phyloP scores from a whole-genome alignment of 2,888 invertebrate genomes.

The Drosophila mimetica region DNA sequence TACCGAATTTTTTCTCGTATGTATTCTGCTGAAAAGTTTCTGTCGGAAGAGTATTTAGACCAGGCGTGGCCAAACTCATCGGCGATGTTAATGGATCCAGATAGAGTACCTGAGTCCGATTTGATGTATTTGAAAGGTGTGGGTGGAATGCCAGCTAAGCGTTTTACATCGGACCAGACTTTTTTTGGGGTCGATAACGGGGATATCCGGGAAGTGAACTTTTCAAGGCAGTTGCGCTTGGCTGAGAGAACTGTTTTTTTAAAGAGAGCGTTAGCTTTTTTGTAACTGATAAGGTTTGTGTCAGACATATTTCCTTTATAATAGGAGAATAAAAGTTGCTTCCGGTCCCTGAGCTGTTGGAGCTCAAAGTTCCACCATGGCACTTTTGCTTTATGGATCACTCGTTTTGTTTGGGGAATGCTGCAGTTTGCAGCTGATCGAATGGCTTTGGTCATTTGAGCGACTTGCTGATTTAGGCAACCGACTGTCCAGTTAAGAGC shows the following conservation, averaged over 20 bases:
- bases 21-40: background rate
- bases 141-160: background rate
- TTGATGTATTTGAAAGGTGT: background rate
- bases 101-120: background rate
- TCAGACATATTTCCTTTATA: background rate
- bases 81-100: background rate
- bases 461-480: background rate
- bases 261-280: background rate
- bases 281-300: background rate
- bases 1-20: background rate
- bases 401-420: conserved; percentile 6
- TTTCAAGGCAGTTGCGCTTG: background rate
- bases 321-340: background rate
- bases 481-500: background rate
- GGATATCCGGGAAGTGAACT: background rate
- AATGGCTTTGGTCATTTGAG: background rate
- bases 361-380: background rate
- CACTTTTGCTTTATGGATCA: background rate
- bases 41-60: conserved; percentile 1
- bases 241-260: too few species aligned
- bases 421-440: conserved; percentile 8
- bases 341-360: background rate
- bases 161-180: conserved; percentile 1
- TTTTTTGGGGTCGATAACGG: background rate
- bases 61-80: background rate